These are phyloP conservation scores for Cephus rjabovi DNA, from an alignment of 2,888 invertebrate species.

Conservation along the genomic window DNA sequence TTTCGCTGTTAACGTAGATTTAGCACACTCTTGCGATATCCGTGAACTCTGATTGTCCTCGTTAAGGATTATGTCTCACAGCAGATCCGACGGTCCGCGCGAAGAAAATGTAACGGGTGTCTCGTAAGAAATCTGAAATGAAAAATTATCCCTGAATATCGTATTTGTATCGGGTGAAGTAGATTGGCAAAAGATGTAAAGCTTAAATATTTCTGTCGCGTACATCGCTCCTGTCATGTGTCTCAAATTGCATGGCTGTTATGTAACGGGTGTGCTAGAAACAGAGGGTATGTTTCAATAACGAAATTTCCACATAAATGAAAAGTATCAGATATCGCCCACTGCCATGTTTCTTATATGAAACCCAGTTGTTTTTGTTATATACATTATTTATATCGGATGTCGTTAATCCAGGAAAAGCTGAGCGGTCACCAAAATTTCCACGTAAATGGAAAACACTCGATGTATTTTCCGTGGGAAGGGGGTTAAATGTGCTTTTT, in stretches of 20 bases:
- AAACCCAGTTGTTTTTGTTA: background rate
- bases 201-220: background rate
- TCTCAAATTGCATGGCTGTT: background rate
- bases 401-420: background rate
- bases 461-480: background rate
- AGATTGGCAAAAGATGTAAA: background rate
- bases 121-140: background rate
- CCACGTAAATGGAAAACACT: background rate
- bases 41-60: background rate
- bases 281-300: background rate
- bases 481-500: background rate
- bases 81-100: background rate
- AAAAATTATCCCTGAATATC: background rate
- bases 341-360: background rate
- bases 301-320: background rate
- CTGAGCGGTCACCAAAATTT: background rate
- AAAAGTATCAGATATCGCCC: background rate
- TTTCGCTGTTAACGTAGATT: background rate
- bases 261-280: background rate
- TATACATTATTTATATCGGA: background rate
- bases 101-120: background rate
- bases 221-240: background rate
- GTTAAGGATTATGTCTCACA: background rate
- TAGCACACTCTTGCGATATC: background rate
- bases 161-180: background rate